Percentiles rank a stretch among this genome's conserved stretches.
Conservation (phyloP, 35 echinoderm and acorn worm genomes). For the Eucidaris tribuloides region DNA sequence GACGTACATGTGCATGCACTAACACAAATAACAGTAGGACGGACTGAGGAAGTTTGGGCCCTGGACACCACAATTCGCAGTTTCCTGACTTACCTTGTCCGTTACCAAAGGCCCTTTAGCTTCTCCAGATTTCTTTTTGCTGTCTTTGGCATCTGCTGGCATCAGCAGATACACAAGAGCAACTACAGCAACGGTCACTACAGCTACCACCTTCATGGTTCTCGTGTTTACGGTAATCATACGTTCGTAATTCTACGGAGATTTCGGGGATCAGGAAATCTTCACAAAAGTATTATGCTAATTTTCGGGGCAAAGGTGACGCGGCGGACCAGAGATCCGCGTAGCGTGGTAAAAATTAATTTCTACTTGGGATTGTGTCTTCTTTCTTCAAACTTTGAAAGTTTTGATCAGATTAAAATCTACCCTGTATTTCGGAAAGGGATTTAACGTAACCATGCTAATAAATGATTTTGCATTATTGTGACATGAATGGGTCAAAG, state of each 20-base stretch:
- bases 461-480: neutral
- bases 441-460: neutral
- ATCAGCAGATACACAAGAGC: neutral
- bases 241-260: too few relatives aligned
- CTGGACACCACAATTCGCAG: neutral
- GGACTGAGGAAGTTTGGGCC: too few relatives aligned
- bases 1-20: too few relatives aligned
- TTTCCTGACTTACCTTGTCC: neutral
- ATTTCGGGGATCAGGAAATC: too few relatives aligned
- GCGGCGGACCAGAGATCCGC: neutral
- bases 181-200: neutral
- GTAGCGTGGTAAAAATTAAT: neutral
- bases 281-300: neutral
- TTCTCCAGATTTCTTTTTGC: neutral
- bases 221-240: neutral
- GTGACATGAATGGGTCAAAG: neutral
- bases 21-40: too few relatives aligned
- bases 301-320: neutral
- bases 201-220: neutral
- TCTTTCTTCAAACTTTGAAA: neutral
- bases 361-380: neutral
- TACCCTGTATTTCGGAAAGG: neutral
- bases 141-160: neutral
- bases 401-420: neutral
- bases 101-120: neutral